A percentile compares a stretch with the other conserved stretches of the same genome.
phyloP scores from a whole-genome alignment of 1,140 invertebrate species.

The Drosophila rufa region DNA sequence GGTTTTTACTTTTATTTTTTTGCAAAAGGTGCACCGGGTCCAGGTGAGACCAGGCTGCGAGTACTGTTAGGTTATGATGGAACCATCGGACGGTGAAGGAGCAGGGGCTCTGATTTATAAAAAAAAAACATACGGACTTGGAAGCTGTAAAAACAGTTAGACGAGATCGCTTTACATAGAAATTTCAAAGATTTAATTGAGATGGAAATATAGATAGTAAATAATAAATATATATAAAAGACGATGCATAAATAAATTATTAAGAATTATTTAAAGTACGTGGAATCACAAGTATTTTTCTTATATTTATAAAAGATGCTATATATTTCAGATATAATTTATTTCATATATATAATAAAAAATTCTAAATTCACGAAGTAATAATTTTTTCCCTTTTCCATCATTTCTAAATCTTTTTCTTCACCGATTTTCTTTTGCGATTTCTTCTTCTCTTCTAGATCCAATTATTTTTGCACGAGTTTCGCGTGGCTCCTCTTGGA shows the following conservation, averaged over 20 bases:
- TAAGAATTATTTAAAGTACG: no score
- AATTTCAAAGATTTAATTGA: not conserved
- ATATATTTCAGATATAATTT: no score
- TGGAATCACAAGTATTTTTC: no score
- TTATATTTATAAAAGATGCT: no score
- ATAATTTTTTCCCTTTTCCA: not conserved
- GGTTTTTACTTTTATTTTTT: constrained; percentile 44
- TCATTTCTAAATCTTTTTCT: not conserved
- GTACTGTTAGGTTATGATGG: constrained; percentile 29
- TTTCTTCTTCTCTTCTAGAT: not conserved
- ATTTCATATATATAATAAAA: no score
- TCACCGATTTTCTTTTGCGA: no score
- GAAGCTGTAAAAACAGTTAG: constrained; percentile 38
- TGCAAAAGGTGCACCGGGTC: constrained; percentile 74
- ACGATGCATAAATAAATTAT: not conserved
- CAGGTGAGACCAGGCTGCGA: constrained; percentile 31
- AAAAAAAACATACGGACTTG: not conserved
- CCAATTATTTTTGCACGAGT: constrained; percentile 22
- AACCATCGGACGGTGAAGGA: not conserved
- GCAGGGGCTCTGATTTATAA: not conserved
- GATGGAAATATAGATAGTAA: not conserved
- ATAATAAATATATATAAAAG: no score
- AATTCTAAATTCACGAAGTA: not conserved
- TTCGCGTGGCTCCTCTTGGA: constrained; percentile 23
- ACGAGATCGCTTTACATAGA: not conserved